Evolutionary conservation across 2,797 vertebrate species (phyloP), one percentile per base, ranked within the genome.

Genomic region (Chelon auratus): DNA sequence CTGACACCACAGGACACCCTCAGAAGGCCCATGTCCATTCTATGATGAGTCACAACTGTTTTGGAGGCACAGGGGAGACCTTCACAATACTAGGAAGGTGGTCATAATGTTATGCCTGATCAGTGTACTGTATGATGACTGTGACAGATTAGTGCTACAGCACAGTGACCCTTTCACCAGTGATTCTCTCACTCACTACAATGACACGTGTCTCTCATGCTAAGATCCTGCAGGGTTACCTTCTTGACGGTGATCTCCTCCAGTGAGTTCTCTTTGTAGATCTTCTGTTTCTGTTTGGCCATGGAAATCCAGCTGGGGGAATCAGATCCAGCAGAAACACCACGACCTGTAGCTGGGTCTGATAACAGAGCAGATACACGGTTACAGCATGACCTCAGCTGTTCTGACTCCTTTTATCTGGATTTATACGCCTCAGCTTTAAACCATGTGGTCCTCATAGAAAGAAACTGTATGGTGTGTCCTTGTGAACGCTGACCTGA

Each of bases 231-330:
- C 22, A 22, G 22, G 22, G 20, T 52, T 70, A 91, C 89, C 90
- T 90, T 92, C 60, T 62, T 84, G 65, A 83, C 80, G 10, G 67
- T 20, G n/a, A 77, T 92, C 20, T 89, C 93, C 5, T 93, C 93
- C 68, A 94, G 81, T 0, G 86, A 82, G 26, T 90, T 88, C 7
- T 92, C 93, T 62, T 92, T 94, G 78, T 95, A 96, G 83, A 93
- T 83, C 77, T 84, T 97, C 81, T 95, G 96, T 62, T 95, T 97
- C 73, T 96, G 94, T 85, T 95, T 96, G 76, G 95, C 94, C 90
- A 95, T 48, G 12, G 93, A 95, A 77, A 97, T 82, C 96, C 96
- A 98, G 67, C 91, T 86, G 61, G 96, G 96, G 82, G 92, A 77
- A 8, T 81, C 81, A 0, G 86, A 67, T 42, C 68, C 77, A 59